Conservation (phyloP, 2,888 invertebrate genomes). For the Euplagia quadripunctaria region DNA sequence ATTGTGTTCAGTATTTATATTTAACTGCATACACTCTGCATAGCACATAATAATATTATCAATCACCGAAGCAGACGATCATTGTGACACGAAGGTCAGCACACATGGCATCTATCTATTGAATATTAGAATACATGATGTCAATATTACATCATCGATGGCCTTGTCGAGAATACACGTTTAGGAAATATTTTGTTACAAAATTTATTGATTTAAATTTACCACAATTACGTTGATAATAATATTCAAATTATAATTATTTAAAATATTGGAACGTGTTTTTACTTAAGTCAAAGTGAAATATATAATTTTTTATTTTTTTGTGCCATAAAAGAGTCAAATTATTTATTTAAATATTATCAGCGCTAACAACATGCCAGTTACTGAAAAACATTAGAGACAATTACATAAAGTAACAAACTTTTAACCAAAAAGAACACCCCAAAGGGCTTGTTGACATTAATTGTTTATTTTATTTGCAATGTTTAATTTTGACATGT, state of each 20-base stretch:
- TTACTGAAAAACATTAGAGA: too few relatives aligned
- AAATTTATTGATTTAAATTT: slow-evolving; percentile 17
- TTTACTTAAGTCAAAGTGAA: too few relatives aligned
- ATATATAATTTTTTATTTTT: too few relatives aligned
- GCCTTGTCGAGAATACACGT: slow-evolving; percentile 57
- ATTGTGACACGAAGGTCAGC: slow-evolving; percentile 60
- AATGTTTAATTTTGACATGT: not conserved
- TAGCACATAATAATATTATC: slow-evolving; percentile 30
- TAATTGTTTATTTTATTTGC: not conserved
- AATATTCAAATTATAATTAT: not conserved
- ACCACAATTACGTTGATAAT: not conserved
- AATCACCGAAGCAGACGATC: slow-evolving; percentile 29
- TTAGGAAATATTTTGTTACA: slow-evolving; percentile 38
- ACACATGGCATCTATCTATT: slow-evolving; percentile 44
- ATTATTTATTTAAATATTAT: too few relatives aligned
- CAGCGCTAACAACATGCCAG: too few relatives aligned
- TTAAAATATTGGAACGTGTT: too few relatives aligned
- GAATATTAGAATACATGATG: slow-evolving; percentile 62
- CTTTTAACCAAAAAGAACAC: too few relatives aligned
- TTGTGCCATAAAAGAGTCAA: too few relatives aligned
- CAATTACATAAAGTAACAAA: too few relatives aligned
- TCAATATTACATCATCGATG: slow-evolving; percentile 73
- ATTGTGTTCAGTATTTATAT: too few relatives aligned
- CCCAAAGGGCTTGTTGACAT: not conserved
- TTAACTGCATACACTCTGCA: not conserved